A percentile compares a stretch with the other conserved stretches of the same genome.
These are phyloP conservation scores for Drosophila lutescens DNA, from an alignment of 2,888 invertebrate species.

Conservation along the genomic window DNA sequence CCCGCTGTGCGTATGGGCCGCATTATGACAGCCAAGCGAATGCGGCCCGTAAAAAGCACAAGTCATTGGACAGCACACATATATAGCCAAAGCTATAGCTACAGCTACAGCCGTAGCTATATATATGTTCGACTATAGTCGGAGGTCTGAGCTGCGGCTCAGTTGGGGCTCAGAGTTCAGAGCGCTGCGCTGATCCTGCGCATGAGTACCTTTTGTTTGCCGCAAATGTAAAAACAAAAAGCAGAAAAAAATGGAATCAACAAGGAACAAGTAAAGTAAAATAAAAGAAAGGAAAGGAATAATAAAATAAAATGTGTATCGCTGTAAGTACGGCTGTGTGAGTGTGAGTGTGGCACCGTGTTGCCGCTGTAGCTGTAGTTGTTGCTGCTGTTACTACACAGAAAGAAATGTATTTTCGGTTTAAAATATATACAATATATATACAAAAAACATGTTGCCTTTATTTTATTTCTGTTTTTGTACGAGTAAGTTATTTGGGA, in stretches of 20 bases:
- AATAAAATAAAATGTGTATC: slow-evolving; percentile 77
- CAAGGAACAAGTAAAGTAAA: slow-evolving; percentile 53
- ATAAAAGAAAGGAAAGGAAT: slow-evolving; percentile 61
- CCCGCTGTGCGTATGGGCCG: slow-evolving; percentile 49
- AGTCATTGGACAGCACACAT: slow-evolving; percentile 68
- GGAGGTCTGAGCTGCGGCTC: slow-evolving; percentile 42
- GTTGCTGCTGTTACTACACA: slow-evolving; percentile 26
- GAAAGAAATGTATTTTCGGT: background rate
- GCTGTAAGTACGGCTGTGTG: slow-evolving; percentile 37
- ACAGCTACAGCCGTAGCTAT: background rate
- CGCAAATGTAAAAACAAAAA: slow-evolving; percentile 63
- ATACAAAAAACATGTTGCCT: no score
- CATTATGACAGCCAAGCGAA: slow-evolving; percentile 68
- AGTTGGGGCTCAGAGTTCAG: slow-evolving; percentile 67
- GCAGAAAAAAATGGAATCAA: slow-evolving; percentile 52
- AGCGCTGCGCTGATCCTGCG: slow-evolving; percentile 73
- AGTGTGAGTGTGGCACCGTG: slow-evolving; percentile 51
- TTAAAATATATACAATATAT: background rate
- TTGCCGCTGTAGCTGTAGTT: slow-evolving; percentile 49
- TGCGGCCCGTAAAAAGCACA: slow-evolving; percentile 65
- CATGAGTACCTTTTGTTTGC: slow-evolving; percentile 77
- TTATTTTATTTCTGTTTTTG: no score
- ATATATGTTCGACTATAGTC: slow-evolving; percentile 22
- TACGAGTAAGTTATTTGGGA: no score
- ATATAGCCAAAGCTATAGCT: slow-evolving; percentile 1